Evolutionary conservation across 2,113 vertebrate genomes (phyloP).

Genomic region (Apus apus): DNA sequence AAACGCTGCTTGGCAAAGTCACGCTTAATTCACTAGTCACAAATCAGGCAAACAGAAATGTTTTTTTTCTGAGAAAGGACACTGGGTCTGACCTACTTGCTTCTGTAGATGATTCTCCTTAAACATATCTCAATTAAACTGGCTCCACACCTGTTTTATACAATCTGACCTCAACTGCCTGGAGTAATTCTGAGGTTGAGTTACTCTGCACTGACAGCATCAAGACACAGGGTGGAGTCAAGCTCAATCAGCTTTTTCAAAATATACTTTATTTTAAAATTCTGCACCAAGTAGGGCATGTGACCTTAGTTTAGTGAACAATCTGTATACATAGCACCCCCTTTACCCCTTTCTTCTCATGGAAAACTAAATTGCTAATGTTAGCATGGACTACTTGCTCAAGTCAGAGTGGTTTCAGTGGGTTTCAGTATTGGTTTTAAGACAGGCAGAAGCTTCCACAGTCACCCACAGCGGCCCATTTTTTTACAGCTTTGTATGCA

Average conservation of each 20-base stretch:
- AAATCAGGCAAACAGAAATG: not conserved
- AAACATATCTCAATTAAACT: not conserved
- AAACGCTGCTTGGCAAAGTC: not conserved
- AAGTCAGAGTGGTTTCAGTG: not conserved
- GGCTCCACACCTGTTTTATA: not conserved
- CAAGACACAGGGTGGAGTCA: not conserved
- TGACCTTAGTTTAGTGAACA: not conserved
- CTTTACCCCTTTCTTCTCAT: not conserved
- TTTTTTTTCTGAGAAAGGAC: not conserved
- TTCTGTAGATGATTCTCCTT: not conserved
- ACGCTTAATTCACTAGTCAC: not conserved
- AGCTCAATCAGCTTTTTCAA: not conserved
- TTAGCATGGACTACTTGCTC: not conserved
- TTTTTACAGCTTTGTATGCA: not conserved
- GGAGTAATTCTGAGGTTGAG: not conserved
- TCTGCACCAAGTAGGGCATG: not conserved
- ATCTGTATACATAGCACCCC: not conserved
- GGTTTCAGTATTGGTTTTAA: not conserved
- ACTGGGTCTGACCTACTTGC: not conserved
- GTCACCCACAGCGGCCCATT: not conserved
- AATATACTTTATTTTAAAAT: not conserved
- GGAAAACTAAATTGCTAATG: not conserved
- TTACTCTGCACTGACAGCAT: not conserved
- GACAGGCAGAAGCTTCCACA: not conserved
- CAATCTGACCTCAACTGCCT: not conserved